Percentiles rank a stretch among this genome's conserved stretches.
Evolutionary conservation across 2,113 vertebrate species (phyloP).

Genomic region (Synchiropus splendidus): DNA sequence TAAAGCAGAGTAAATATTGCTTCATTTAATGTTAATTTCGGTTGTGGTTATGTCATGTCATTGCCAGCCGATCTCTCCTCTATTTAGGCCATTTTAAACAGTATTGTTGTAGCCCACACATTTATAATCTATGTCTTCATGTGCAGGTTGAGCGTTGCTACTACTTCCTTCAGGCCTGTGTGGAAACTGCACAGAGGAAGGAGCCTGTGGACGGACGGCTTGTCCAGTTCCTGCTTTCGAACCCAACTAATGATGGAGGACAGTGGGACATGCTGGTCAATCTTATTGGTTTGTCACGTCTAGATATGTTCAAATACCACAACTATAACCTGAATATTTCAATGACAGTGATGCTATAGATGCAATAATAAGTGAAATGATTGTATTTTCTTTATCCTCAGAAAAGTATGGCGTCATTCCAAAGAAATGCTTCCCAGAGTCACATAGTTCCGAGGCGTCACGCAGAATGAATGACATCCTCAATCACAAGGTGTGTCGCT

Average conservation of each 20-base stretch:
- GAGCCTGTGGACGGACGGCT: constrained; percentile 88
- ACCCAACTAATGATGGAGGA: constrained; percentile 91
- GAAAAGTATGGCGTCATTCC: constrained; percentile 95
- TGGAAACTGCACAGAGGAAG: constrained; percentile 86
- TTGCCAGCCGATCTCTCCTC: too few species aligned
- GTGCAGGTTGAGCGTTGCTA: constrained; percentile 89
- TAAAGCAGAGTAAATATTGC: too few species aligned
- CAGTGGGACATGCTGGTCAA: constrained; percentile 99
- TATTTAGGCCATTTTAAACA: too few species aligned
- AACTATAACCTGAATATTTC: too few species aligned
- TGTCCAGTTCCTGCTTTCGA: constrained; percentile 84
- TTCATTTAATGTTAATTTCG: too few species aligned
- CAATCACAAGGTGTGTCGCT: constrained; percentile 83
- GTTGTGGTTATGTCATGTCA: too few species aligned
- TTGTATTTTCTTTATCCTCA: constrained; percentile 33
- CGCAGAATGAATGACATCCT: constrained; percentile 96
- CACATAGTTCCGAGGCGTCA: constrained; percentile 87
- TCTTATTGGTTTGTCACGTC: constrained; percentile 78
- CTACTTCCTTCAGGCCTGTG: constrained; percentile 85
- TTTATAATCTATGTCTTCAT: too few species aligned
- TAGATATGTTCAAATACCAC: neutral
- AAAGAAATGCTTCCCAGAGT: constrained; percentile 96
- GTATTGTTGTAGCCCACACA: too few species aligned
- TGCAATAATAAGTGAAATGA: too few species aligned
- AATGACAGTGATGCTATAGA: neutral